Percentiles rank a stretch among this genome's conserved stretches.
These are phyloP conservation scores for Sarcoramphus papa DNA, from an alignment of 2,797 vertebrate species.

Conservation along the genomic window DNA sequence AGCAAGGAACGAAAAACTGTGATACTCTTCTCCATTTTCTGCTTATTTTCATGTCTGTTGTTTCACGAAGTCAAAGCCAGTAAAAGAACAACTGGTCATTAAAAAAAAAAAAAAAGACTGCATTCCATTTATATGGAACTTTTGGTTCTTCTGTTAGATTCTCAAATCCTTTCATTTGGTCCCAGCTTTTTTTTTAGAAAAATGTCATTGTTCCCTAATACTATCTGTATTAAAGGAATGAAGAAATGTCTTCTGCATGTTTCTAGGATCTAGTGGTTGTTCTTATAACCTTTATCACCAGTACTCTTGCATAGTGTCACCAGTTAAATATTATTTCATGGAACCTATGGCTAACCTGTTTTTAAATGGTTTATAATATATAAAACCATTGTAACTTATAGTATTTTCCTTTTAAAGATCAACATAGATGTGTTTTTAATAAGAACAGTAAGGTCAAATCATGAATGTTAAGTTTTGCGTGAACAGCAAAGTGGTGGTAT, in stretches of 20 bases:
- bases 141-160: not conserved
- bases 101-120: not conserved
- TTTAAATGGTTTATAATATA: not conserved
- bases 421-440: not conserved
- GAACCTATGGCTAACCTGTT: not conserved
- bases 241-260: not conserved
- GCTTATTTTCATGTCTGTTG: not conserved
- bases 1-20: not conserved
- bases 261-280: not conserved
- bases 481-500: not conserved
- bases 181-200: not conserved
- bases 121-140: not conserved
- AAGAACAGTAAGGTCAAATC: not conserved
- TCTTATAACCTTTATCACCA: not conserved
- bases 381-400: not conserved
- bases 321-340: not conserved
- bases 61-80: not conserved
- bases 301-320: not conserved
- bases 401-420: not conserved
- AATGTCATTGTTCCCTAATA: not conserved
- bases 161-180: not conserved
- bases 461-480: not conserved
- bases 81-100: not conserved
- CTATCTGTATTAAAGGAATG: not conserved
- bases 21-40: not conserved